phyloP scores from a whole-genome alignment of 2,113 vertebrate genomes.

The Rhinopomastus cyanomelas region DNA sequence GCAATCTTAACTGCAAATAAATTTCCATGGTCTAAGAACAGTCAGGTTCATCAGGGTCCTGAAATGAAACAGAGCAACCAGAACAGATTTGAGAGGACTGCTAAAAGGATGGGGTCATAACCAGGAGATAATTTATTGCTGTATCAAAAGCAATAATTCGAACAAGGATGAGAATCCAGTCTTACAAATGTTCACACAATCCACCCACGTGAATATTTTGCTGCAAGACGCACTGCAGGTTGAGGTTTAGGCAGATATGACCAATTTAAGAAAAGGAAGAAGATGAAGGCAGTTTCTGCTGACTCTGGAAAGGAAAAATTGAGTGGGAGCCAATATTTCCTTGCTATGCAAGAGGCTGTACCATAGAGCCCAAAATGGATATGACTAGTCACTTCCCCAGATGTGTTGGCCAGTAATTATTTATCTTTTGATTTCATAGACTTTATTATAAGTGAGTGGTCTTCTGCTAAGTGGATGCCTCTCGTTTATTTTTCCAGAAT shows the following conservation, averaged over 20 bases:
- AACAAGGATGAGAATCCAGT: neutral
- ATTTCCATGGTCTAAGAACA: neutral
- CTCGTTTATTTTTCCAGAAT: conserved; percentile 20
- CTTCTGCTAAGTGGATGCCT: neutral
- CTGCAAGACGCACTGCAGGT: neutral
- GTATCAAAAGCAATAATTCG: conserved; percentile 25
- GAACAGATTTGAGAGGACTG: neutral
- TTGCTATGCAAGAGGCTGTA: neutral
- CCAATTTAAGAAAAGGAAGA: conserved; percentile 42
- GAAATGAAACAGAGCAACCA: conserved; percentile 20
- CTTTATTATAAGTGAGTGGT: neutral
- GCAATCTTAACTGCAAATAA: neutral
- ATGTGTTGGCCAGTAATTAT: neutral
- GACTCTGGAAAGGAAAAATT: conserved; percentile 13
- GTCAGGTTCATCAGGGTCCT: neutral
- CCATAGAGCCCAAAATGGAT: neutral
- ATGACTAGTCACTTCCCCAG: neutral
- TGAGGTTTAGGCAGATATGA: conserved; percentile 14
- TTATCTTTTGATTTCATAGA: conserved; percentile 3
- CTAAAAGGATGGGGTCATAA: conserved; percentile 4
- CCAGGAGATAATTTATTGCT: neutral
- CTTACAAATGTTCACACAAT: neutral
- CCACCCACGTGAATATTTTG: neutral
- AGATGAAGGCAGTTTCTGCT: neutral
- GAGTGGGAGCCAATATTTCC: neutral